Base-by-base conservation (phyloP, 1,140 invertebrate genomes). In the Neuroterus valhalla region DNA sequence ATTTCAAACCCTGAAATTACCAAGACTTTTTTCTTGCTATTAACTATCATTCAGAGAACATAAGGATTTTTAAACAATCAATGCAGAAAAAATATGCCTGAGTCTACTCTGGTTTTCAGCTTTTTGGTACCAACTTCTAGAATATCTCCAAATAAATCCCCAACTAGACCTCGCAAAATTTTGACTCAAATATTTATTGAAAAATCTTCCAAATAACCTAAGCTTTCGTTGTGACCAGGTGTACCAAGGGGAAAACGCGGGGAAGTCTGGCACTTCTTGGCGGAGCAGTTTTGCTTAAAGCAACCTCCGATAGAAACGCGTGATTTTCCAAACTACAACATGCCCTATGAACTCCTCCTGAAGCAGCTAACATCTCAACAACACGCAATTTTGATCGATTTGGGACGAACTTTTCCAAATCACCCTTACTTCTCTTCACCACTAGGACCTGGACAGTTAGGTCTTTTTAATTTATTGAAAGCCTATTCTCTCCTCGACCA, bases 401-500 rank as follows among this genome's bases (percentile, higher is more conserved):
- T 98, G 66, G 96, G 97, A 38, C 93, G 98, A 12, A 99, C 98
- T 4, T 99, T 99, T 90, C 98, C 98, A 0, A 95, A 94, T 85
- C 97, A 99, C 88, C 94, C 95, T 0, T 99, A 97, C 87, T 99
- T 97, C 88, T 94, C 94, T 70, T 94, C 94, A 77, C 94, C 95
- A 1, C 88, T 98, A 62, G 97, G 96, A 1, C 93, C 96, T 3
- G 98, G 98, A 0, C 98, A 99, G 87, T 90, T 99, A 71, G 94
- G 96, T 0, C 89, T 99, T 1, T 99, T 98, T 87, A 99, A 99
- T 91, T 89, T 99, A 8, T 90, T 99, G 0, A 99, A 99, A 89
- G 98, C 98, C 0, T 99, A 99, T 87, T 98, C 97, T 0, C 91
- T 99, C 8, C 87, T 98, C 10, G 98, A 99, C 88, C 94, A 95